Conservation (phyloP, 2,113 vertebrate genomes). For the Vulpes ferrilata region DNA sequence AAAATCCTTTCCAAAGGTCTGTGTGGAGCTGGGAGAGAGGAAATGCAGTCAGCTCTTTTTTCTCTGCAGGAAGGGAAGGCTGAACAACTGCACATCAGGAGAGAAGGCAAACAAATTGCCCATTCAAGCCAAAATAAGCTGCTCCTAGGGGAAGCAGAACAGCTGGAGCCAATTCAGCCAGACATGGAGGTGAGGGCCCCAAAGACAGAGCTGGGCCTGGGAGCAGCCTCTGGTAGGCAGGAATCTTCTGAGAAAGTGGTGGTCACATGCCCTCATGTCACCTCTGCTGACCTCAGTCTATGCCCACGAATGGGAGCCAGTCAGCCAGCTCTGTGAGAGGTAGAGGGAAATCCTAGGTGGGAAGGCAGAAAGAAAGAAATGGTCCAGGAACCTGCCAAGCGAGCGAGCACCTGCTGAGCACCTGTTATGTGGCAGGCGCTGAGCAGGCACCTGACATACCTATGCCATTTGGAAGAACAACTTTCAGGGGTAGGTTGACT, state of each 20-base stretch:
- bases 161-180: conserved; percentile 62
- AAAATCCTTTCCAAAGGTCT: conserved; percentile 61
- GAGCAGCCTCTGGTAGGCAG: not conserved
- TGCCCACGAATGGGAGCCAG: not conserved
- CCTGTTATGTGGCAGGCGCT: not conserved
- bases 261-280: not conserved
- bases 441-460: not conserved
- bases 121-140: conserved; percentile 66
- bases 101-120: conserved; percentile 70
- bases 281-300: not conserved
- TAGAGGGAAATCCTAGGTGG: not conserved
- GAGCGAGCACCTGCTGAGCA: not conserved
- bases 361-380: not conserved
- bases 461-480: not conserved
- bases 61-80: conserved; percentile 58
- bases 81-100: conserved; percentile 64
- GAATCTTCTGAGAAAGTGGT: not conserved
- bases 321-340: not conserved
- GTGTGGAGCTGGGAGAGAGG: not conserved
- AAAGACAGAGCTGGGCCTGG: not conserved
- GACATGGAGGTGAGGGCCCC: conserved; percentile 1
- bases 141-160: conserved; percentile 41
- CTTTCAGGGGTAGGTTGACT: not conserved
- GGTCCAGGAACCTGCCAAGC: not conserved
- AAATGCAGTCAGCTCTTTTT: conserved; percentile 62